Evolutionary conservation across 2,888 invertebrate species (phyloP).

Genomic region (Sericinus montela): DNA sequence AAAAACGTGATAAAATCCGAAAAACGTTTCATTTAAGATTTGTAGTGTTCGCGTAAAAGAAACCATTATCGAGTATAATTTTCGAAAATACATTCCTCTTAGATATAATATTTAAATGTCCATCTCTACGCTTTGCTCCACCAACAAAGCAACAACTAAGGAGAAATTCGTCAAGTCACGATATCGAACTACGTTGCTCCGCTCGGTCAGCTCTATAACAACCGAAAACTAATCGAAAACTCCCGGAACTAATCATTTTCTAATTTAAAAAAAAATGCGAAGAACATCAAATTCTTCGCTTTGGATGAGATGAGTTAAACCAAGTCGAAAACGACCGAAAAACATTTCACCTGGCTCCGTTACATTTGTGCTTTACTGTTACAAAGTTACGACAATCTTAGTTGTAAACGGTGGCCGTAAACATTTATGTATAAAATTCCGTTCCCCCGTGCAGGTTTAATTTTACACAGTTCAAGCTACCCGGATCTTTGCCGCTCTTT

Average conservation of each 20-base stretch:
- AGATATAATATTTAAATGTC: neutral
- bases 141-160: constrained; percentile 56
- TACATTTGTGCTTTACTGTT: constrained; percentile 2
- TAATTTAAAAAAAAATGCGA: constrained; percentile 61
- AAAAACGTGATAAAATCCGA: too few relatives aligned
- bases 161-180: constrained; percentile 72
- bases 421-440: constrained; percentile 14
- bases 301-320: constrained; percentile 35
- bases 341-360: constrained; percentile 2
- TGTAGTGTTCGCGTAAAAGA: too few relatives aligned
- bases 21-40: too few relatives aligned
- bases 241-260: constrained; percentile 72
- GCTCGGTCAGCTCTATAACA: constrained; percentile 40
- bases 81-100: too few relatives aligned
- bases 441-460: constrained; percentile 23
- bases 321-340: constrained; percentile 32
- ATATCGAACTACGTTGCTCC: constrained; percentile 36
- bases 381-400: constrained; percentile 2
- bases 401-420: constrained; percentile 10
- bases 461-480: constrained; percentile 21
- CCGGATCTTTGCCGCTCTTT: constrained; percentile 52
- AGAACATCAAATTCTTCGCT: constrained; percentile 48
- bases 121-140: constrained; percentile 36
- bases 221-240: constrained; percentile 72
- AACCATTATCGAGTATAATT: too few relatives aligned